Conservation (phyloP, 2,113 vertebrate genomes). For the Peromyscus maniculatus region DNA sequence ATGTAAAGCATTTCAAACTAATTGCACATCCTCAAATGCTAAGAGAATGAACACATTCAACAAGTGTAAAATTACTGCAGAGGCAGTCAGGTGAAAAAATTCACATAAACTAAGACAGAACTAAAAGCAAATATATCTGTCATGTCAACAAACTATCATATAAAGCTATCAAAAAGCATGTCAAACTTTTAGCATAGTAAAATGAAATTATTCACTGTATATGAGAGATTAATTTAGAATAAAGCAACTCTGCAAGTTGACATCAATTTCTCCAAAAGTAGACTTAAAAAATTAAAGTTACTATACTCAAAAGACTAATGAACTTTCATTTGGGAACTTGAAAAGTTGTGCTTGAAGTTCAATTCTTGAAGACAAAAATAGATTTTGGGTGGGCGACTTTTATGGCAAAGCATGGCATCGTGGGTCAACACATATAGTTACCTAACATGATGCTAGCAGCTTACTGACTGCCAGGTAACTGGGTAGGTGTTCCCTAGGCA, state of each 20-base stretch:
- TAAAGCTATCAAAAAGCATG: slow-evolving; percentile 19
- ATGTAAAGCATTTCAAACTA: neutral
- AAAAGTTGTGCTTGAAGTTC: neutral
- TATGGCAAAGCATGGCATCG: neutral
- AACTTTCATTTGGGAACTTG: slow-evolving; percentile 5
- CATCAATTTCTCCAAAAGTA: neutral
- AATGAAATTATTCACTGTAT: neutral
- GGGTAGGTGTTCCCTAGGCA: neutral
- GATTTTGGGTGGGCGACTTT: neutral
- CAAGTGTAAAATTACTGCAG: neutral
- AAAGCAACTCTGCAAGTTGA: neutral
- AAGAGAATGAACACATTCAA: neutral
- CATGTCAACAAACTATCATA: neutral
- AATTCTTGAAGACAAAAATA: slow-evolving; percentile 41
- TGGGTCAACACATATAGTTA: neutral
- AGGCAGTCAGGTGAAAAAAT: neutral
- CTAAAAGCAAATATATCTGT: neutral
- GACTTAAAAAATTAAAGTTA: neutral
- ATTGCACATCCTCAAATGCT: neutral
- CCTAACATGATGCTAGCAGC: neutral
- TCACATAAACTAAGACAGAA: neutral
- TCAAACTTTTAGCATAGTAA: neutral
- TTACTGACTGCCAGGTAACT: neutral
- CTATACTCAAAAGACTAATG: neutral
- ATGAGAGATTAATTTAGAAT: neutral